Percentiles rank a stretch among this genome's conserved stretches.
phyloP scores from a whole-genome alignment of 2,113 vertebrate species.

The Labeo rohita region DNA sequence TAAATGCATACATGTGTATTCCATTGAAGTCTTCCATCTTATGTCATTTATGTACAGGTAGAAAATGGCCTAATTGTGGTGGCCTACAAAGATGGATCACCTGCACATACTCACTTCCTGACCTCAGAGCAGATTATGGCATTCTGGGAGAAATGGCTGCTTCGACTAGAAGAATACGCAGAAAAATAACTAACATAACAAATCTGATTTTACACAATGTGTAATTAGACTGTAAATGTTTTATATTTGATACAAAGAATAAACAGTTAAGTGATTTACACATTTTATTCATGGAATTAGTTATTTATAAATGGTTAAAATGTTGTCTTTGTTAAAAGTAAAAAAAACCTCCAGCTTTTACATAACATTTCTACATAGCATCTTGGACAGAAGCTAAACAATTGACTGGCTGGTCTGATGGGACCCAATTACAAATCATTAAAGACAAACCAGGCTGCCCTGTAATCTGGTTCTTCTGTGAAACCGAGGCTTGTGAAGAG shows the following conservation, averaged over 20 bases:
- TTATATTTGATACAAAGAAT: not conserved
- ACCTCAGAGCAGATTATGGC: conserved; percentile 75
- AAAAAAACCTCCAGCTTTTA: not conserved
- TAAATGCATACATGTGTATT: not conserved
- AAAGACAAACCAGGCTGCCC: conserved; percentile 58
- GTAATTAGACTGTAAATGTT: not conserved
- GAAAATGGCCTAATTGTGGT: conserved; percentile 90
- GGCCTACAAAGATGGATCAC: conserved; percentile 91
- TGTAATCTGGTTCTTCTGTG: conserved; percentile 66
- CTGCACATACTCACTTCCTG: conserved; percentile 87
- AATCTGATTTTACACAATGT: not conserved
- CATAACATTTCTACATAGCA: not conserved
- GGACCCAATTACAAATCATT: conserved; percentile 23
- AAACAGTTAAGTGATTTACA: not conserved
- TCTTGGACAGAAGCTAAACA: not conserved
- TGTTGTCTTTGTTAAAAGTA: not conserved
- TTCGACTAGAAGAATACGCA: conserved; percentile 85
- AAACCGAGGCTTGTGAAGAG: conserved; percentile 74
- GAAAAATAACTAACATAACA: conserved; percentile 62
- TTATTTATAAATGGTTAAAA: not conserved
- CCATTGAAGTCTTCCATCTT: not conserved
- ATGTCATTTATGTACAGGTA: conserved; percentile 74
- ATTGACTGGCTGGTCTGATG: not conserved
- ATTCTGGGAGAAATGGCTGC: conserved; percentile 91
- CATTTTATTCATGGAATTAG: not conserved